Evolutionary conservation across 2,113 vertebrate genomes (phyloP).

Genomic region (Paraplagusia blochii): DNA sequence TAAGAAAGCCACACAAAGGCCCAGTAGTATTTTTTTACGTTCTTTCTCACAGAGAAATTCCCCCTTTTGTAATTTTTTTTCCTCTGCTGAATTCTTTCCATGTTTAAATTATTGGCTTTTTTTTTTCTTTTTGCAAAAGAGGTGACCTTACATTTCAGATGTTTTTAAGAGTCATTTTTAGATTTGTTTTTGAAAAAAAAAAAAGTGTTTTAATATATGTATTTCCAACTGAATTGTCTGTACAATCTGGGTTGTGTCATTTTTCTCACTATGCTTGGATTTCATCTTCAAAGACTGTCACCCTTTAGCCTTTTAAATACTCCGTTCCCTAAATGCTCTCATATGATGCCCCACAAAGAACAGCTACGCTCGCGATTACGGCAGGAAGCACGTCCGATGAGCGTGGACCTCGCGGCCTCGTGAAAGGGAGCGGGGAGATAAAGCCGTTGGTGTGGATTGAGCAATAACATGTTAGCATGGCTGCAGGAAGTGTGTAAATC

Average conservation of each 20-base stretch:
- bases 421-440: constrained; percentile 62
- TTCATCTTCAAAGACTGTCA: too few relatives aligned
- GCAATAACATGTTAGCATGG: constrained; percentile 63
- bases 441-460: constrained; percentile 64
- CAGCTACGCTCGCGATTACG: constrained; percentile 40
- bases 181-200: too few relatives aligned
- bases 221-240: constrained; percentile 28
- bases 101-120: constrained; percentile 29
- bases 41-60: constrained; percentile 66
- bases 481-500: constrained; percentile 71
- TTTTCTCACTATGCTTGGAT: constrained; percentile 10
- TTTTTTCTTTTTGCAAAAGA: constrained; percentile 37
- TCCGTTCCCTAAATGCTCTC: constrained; percentile 52
- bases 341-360: constrained; percentile 43
- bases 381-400: constrained; percentile 45
- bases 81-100: constrained; percentile 5
- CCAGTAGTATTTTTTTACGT: constrained; percentile 72
- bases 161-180: constrained; percentile 24
- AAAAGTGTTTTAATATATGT: too few relatives aligned
- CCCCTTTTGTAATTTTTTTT: constrained; percentile 27
- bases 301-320: constrained; percentile 53
- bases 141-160: constrained; percentile 45
- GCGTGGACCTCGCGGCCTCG: constrained; percentile 60
- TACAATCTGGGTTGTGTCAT: constrained; percentile 57
- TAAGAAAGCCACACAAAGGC: constrained; percentile 70